These are phyloP conservation scores for Paguma larvata DNA, from an alignment of 2,797 vertebrate genomes.

Conservation along the genomic window DNA sequence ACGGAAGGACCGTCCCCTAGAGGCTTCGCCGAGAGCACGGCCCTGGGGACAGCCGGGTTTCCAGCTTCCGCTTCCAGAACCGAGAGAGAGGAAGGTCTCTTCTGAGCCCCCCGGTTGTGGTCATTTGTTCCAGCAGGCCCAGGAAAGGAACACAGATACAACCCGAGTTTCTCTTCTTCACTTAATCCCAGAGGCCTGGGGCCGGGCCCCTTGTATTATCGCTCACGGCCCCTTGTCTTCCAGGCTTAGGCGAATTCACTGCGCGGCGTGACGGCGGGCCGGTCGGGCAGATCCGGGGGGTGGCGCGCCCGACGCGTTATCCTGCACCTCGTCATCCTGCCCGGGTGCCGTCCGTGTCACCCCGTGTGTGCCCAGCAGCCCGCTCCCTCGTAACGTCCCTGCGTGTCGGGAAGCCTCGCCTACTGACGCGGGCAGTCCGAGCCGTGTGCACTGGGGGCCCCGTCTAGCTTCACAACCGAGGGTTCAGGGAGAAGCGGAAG, in stretches of 20 bases:
- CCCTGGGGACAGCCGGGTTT: background rate
- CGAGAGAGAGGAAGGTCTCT: background rate
- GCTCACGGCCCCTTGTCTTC: background rate
- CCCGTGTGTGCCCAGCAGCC: too few relatives aligned
- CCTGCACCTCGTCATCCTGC: background rate
- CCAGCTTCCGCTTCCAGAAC: too few relatives aligned
- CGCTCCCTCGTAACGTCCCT: background rate
- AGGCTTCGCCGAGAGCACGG: background rate
- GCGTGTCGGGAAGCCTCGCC: background rate
- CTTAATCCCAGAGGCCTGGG: background rate
- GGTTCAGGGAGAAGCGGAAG: background rate
- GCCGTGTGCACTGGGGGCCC: too few relatives aligned
- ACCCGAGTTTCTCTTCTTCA: too few relatives aligned
- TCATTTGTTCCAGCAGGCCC: background rate
- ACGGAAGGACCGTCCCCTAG: too few relatives aligned
- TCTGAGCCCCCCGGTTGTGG: background rate
- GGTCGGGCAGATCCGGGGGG: fast-evolving
- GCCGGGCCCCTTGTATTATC: background rate
- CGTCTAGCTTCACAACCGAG: fast-evolving
- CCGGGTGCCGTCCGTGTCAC: too few relatives aligned
- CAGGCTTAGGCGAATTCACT: background rate
- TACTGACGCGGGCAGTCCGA: fast-evolving
- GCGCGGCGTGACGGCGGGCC: too few relatives aligned
- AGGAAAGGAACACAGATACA: background rate
- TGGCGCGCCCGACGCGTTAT: fast-evolving